Base-by-base conservation (phyloP, 2,888 invertebrate genomes). In the Hecatera dysodea region DNA sequence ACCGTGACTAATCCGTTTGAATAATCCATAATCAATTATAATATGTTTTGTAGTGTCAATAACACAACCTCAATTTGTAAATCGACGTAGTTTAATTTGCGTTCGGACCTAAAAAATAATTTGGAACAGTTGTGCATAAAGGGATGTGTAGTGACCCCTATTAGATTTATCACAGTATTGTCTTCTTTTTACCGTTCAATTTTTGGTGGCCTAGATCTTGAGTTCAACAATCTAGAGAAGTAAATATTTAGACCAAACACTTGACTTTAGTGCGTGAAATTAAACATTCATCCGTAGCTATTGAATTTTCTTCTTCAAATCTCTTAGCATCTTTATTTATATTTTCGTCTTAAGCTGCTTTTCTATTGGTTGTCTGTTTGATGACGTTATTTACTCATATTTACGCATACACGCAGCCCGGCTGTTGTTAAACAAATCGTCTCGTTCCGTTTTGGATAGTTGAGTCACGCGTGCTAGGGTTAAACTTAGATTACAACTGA, bases 401-500 rank as follows among this genome's bases (percentile, higher is more conserved):
- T 85, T 86, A 86, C 85, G 83, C 82, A 78, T 83, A 75, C 82
- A 81, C 84, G 71, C 81, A 74, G 69, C 60, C 72, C 80, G 82
- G 78, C 83, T 87, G 86, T 88, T 87, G 87, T 88, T 84, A 87
- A 88, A 89, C 84, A 85, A 87, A 85, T 86, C 81, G 81, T 80
- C 77, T 75, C 77, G 82, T 71, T 69, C 85, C 78, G 76, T 75
- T 87, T 87, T 65, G 82, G 83, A 75, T 68, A 66, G 78, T 86
- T 91, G 90, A 91, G 73, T 91, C 90, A 91, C 77, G 70, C 75
- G 83, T 82, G 85, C 85, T 87, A 87, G 83, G 81, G 85, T 87
- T 91, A 90, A 88, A 90, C 83, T 90, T 90, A 89, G 89, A 88
- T 74, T 81, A 80, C 72, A 83, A 82, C 88, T 87, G 82, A 80